Evolutionary conservation across 2,113 vertebrate genomes (phyloP), one percentile per base, ranked within the genome.

Genomic region (Malurus melanocephalus): DNA sequence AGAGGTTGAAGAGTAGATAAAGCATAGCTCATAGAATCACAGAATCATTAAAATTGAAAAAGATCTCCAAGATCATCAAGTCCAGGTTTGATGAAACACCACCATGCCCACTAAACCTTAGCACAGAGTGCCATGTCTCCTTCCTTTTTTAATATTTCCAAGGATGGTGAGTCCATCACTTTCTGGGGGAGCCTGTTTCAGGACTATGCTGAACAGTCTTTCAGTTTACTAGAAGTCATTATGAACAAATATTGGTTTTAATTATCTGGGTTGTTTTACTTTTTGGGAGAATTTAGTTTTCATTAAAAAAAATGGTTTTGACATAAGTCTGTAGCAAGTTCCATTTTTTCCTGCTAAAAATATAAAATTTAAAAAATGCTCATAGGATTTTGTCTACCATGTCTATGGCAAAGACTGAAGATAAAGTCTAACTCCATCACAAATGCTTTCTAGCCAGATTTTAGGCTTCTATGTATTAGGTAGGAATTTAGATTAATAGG

Each of bases 191-290:
- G 20, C 24, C 14, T 53, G 16, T 33, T 73, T 46, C 66, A 84
- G 93, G 92, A 85, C 88, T 92, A 62, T 62, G 82, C 65, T 81
- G 69, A 92, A 93, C 33, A 82, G 33, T 80, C n/a, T 18, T 28
- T 61, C 51, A 83, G 14, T 96, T 96, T 74, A 89, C 62, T 94
- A 89, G 71, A 94, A 96, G 92, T 88, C 3, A 1, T 80, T 93
- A 30, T 73, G 85, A 87, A 66, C 46, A 94, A 94, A 91, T 72
- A 91, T 45, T 90, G 69, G 9, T 94, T 95, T 95, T 95, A 95
- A 94, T 96, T 96, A 78, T 88, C 8, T 90, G 71, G n/a, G 57
- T 92, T 59, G 46, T 82, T 92, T 93, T 95, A 92, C 69, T 89
- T 93, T 93, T 85, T 66, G 49, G 33, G 69, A 94, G 46, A 92